Evolutionary conservation across 1,140 invertebrate species (phyloP).

Genomic region (Bemisia tabaci): DNA sequence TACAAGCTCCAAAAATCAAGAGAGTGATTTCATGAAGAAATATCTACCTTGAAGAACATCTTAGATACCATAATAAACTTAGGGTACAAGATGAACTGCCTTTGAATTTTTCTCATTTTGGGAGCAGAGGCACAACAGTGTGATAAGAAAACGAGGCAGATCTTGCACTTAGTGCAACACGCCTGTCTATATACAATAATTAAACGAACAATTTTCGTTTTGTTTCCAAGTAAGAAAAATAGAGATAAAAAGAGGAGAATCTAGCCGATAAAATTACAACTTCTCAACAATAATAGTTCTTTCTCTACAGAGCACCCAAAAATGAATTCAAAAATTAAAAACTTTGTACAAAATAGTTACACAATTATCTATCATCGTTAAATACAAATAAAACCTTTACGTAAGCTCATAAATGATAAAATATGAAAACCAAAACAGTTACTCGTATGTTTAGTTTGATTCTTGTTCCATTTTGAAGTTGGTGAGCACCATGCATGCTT

Average conservation of each 20-base stretch:
- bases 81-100: too few species aligned
- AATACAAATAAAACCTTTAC: neutral
- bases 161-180: neutral
- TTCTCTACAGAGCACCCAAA: neutral
- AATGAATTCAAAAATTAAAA: neutral
- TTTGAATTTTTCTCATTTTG: too few species aligned
- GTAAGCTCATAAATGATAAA: neutral
- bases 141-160: too few species aligned
- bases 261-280: neutral
- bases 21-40: too few species aligned
- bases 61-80: too few species aligned
- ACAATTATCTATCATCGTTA: neutral
- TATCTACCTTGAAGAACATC: too few species aligned
- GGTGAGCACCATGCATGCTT: too few species aligned
- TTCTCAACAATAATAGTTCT: neutral
- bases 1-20: too few species aligned
- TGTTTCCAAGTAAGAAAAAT: neutral
- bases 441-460: neutral
- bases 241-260: neutral
- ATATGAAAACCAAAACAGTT: neutral
- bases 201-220: neutral
- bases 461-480: neutral
- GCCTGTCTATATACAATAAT: neutral
- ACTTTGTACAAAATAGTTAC: neutral
- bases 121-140: too few species aligned